Base-by-base conservation (phyloP, 1,140 invertebrate species). In the Ostrea edulis region DNA sequence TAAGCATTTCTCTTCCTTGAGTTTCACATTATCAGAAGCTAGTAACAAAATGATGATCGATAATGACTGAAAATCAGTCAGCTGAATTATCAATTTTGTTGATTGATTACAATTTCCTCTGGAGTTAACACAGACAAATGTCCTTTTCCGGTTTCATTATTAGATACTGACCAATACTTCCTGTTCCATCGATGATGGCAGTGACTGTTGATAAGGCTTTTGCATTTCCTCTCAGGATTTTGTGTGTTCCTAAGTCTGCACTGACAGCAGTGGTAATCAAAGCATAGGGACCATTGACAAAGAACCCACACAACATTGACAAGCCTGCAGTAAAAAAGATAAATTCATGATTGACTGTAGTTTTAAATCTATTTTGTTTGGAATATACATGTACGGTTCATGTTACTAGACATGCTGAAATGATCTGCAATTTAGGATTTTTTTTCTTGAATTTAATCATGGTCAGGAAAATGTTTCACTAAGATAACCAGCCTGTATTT, bases 231-330 rank as follows among this genome's bases (percentile, higher is more conserved):
- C 97, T 96, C 65, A 99, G 95, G 89, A 97, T 97, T 87, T 96
- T 96, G 95, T 99, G 98, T 0, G 97, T 97, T 90, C 98, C 98
- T 1, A 99, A 95, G 94, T 99, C 98, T 14, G 98, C 98, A 83
- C 98, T 98, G 71, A 99, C 98, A 0, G 98, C 98, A 9, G 98
- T 99, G 17, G 98, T 99, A 92, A 99, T 99, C 25, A 99, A 95
- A 35, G 98, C 97, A 95, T 99, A 99, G 1, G 98, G 98, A 2
- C 98, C 98, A 95, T 99, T 99, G 0, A 99, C 98, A 62, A 99
- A 95, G 88, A 97, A 93, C 29, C 98, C 98, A 87, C 97, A 96
- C 17, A 97, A 81, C 44, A 98, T 93, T 86, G 99, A 95, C 81
- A 99, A 93, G 55, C 96, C n/a, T n/a, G n/a, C n/a, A n/a, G n/a